phyloP scores from a whole-genome alignment of 2,113 vertebrate genomes.

The Felis chaus region DNA sequence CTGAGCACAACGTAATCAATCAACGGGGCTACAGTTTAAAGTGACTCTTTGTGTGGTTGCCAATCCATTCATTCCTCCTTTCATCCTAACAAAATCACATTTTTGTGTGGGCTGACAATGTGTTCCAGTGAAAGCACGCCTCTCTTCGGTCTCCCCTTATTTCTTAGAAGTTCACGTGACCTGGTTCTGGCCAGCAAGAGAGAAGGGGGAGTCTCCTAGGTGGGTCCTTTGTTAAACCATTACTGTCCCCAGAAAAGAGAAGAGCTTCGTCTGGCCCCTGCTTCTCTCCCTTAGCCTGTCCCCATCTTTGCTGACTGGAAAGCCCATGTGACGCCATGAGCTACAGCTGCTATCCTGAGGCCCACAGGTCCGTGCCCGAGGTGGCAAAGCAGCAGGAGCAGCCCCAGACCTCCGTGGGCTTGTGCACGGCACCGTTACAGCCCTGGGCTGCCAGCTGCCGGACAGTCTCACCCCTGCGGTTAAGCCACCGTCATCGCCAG shows the following conservation, averaged over 20 bases:
- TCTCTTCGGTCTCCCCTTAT: not conserved
- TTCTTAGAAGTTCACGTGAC: not conserved
- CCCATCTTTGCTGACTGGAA: not conserved
- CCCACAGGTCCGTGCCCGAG: not conserved
- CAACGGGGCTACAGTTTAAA: not conserved
- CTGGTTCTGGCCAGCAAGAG: not conserved
- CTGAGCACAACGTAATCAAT: not conserved
- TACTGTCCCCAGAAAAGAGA: not conserved
- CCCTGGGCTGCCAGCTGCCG: not conserved
- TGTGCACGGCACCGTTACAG: accelerated
- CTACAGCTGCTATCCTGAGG: not conserved
- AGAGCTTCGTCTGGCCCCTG: too few species aligned
- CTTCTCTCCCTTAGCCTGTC: not conserved
- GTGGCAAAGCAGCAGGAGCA: not conserved
- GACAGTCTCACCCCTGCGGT: accelerated
- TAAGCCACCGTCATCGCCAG: not conserved
- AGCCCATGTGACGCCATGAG: accelerated
- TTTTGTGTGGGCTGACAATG: not conserved
- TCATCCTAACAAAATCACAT: not conserved
- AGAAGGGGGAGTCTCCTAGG: not conserved
- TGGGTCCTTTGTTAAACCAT: not conserved
- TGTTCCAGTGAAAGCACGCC: not conserved
- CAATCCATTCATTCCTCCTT: not conserved
- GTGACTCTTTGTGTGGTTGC: not conserved
- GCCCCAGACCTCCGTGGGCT: not conserved